These are phyloP conservation scores for Drosophila tropicalis DNA, from an alignment of 1,140 invertebrate species.

Conservation along the genomic window DNA sequence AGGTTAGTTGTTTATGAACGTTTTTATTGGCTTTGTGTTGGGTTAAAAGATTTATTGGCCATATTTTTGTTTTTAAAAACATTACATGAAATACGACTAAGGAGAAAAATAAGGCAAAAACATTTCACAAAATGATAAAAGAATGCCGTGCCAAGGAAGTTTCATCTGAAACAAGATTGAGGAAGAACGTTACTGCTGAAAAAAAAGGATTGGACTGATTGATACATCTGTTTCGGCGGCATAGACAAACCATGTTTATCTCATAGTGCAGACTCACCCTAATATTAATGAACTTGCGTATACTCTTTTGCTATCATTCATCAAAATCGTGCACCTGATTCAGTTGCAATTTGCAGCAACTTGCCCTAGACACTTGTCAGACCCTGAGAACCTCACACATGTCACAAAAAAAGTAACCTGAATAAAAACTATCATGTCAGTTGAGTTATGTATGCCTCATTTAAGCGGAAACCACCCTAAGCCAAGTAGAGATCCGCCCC, in stretches of 20 bases:
- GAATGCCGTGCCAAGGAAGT: too few species aligned
- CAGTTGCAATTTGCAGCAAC: conserved; percentile 35
- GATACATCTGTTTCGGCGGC: not conserved
- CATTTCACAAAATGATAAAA: too few species aligned
- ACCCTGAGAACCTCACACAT: conserved; percentile 71
- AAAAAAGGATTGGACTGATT: not conserved
- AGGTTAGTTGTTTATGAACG: conserved; percentile 78
- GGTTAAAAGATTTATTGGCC: conserved; percentile 64
- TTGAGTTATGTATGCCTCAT: conserved; percentile 55
- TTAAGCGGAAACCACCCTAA: conserved; percentile 43
- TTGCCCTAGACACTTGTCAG: conserved; percentile 55
- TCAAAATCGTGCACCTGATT: conserved; percentile 59
- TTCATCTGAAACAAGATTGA: not conserved
- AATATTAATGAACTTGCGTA: conserved; percentile 9
- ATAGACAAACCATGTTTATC: not conserved
- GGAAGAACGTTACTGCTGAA: too few species aligned
- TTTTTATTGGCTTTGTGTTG: conserved; percentile 71
- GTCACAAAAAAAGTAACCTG: conserved; percentile 27
- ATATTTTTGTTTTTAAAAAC: conserved; percentile 47
- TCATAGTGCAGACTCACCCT: conserved; percentile 2
- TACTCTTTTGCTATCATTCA: conserved; percentile 32
- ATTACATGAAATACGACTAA: not conserved
- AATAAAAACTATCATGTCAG: conserved; percentile 31
- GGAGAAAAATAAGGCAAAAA: conserved; percentile 21
- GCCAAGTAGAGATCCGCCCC: conserved; percentile 42